These are phyloP conservation scores for Ophion obscuratus DNA, from an alignment of 2,888 invertebrate species.

Conservation along the genomic window DNA sequence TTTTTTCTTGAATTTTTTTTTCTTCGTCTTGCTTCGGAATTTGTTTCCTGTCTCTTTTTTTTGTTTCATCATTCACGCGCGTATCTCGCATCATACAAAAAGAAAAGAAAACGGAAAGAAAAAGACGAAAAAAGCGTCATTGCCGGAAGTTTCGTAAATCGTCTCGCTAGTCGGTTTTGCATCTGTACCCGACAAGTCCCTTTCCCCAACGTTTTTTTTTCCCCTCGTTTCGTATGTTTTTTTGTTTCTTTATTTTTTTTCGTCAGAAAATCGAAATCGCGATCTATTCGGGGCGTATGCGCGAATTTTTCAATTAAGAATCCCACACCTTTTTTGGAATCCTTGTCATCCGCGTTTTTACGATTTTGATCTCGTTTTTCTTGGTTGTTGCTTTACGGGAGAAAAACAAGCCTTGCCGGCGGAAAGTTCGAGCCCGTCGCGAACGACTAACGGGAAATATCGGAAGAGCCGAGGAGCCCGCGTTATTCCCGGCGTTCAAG, in stretches of 20 bases:
- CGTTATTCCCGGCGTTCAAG: constrained; percentile 57
- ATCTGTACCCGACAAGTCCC: constrained; percentile 15
- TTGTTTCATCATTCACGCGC: constrained; percentile 49
- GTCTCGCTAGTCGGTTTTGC: constrained; percentile 13
- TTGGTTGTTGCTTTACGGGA: constrained; percentile 13
- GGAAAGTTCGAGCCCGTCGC: constrained; percentile 65
- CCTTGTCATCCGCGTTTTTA: too few relatives aligned
- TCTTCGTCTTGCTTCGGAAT: constrained; percentile 28
- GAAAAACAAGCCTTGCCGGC: constrained; percentile 38
- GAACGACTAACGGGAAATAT: constrained; percentile 68
- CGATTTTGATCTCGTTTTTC: neutral
- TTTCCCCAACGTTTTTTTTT: constrained; percentile 16
- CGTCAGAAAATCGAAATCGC: constrained; percentile 13
- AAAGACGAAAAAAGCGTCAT: constrained; percentile 39
- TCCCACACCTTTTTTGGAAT: neutral
- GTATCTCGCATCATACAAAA: constrained; percentile 39
- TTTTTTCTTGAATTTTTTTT: constrained; percentile 32
- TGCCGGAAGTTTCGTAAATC: constrained; percentile 53
- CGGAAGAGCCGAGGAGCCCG: constrained; percentile 71
- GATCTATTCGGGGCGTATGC: neutral
- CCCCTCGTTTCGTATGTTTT: neutral
- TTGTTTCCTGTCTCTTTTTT: constrained; percentile 31
- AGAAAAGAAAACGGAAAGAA: neutral
- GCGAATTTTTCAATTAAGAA: neutral
- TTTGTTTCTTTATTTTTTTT: neutral